A percentile compares a stretch with the other conserved stretches of the same genome.
These are phyloP conservation scores for Sarcophaga variegata DNA, from an alignment of 2,888 invertebrate species.

Conservation along the genomic window DNA sequence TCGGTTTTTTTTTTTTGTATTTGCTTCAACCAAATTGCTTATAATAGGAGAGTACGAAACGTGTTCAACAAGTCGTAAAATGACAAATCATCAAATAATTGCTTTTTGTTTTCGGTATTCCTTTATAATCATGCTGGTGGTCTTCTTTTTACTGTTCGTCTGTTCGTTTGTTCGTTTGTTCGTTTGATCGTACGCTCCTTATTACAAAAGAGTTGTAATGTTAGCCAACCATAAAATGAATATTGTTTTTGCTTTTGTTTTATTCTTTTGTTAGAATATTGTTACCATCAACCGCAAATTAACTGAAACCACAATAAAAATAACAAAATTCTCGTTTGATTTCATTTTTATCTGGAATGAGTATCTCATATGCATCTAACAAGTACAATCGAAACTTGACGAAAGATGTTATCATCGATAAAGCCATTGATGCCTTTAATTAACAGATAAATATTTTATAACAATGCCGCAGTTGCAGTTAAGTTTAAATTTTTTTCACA, in stretches of 20 bases:
- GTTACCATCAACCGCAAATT: slow-evolving; percentile 55
- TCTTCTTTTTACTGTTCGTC: neutral
- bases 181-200: slow-evolving; percentile 10
- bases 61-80: slow-evolving; percentile 44
- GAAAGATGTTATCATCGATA: no score
- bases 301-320: slow-evolving; percentile 54
- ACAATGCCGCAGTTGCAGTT: no score
- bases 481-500: no score
- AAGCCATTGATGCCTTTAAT: slow-evolving; percentile 23
- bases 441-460: slow-evolving; percentile 39
- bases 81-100: slow-evolving; percentile 60
- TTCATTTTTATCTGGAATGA: slow-evolving; percentile 5
- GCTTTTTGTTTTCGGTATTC: slow-evolving; percentile 55
- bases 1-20: no score
- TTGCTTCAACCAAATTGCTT: no score
- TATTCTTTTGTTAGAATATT: slow-evolving; percentile 18
- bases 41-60: slow-evolving; percentile 17
- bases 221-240: slow-evolving; percentile 68
- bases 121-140: slow-evolving; percentile 58
- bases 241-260: slow-evolving; percentile 33
- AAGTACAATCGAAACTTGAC: neutral
- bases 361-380: neutral
- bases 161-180: neutral
- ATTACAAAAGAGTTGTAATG: slow-evolving; percentile 50
- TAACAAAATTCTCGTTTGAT: slow-evolving; percentile 35